Percentiles rank a stretch among this genome's conserved stretches.
Evolutionary conservation across 2,888 invertebrate species (phyloP).

Genomic region (Caenorhabditis uteleia): DNA sequence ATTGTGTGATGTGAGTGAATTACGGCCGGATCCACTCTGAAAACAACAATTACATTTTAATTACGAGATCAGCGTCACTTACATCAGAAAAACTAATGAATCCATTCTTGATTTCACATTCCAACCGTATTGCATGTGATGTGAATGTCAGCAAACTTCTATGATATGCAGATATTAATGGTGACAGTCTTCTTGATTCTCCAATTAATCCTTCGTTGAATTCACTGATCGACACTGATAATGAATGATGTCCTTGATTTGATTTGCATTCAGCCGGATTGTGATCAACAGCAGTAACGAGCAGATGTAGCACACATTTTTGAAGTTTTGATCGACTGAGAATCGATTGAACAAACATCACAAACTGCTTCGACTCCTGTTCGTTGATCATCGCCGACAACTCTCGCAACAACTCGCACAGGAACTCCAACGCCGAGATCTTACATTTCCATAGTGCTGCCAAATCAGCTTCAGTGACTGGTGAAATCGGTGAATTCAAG

Average conservation of each 20-base stretch:
- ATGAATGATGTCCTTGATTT: slow-evolving; percentile 33
- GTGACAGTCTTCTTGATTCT: slow-evolving; percentile 43
- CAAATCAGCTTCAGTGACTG: slow-evolving; percentile 62
- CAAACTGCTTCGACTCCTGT: slow-evolving; percentile 73
- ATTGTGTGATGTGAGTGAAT: slow-evolving; percentile 61
- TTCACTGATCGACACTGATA: slow-evolving; percentile 64
- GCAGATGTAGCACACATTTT: slow-evolving; percentile 82
- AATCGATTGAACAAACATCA: slow-evolving; percentile 72
- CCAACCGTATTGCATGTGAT: slow-evolving; percentile 64
- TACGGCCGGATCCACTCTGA: slow-evolving; percentile 39
- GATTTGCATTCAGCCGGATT: slow-evolving; percentile 26
- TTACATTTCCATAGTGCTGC: slow-evolving; percentile 66
- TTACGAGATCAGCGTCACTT: background rate
- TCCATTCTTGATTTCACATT: slow-evolving; percentile 62
- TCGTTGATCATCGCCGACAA: slow-evolving; percentile 59
- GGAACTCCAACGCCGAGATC: slow-evolving; percentile 66
- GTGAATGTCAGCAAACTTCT: slow-evolving; percentile 62
- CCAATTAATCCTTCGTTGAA: slow-evolving; percentile 64
- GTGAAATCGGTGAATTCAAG: slow-evolving; percentile 76
- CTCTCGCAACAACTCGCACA: slow-evolving; percentile 61
- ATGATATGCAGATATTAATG: slow-evolving; percentile 61
- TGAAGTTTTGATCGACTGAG: slow-evolving; percentile 77
- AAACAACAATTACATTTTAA: background rate
- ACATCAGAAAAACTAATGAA: slow-evolving; percentile 45
- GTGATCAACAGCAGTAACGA: slow-evolving; percentile 76